Conservation (phyloP, 2,113 vertebrate genomes). For the Apodemus sylvaticus region DNA sequence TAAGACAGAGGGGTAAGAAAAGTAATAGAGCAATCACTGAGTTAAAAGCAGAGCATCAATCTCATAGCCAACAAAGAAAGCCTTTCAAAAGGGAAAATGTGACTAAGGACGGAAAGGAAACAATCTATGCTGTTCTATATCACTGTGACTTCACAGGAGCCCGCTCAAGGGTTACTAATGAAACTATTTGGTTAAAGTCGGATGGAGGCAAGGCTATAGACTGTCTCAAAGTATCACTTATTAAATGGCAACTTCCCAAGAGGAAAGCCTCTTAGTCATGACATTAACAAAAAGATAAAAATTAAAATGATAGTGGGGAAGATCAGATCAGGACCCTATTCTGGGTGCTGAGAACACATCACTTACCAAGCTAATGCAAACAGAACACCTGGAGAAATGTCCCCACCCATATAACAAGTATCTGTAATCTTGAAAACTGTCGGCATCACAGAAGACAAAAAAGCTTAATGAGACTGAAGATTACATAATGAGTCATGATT, state of each 20-base stretch:
- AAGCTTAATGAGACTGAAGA: neutral
- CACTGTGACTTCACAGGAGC: neutral
- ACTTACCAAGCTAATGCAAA: neutral
- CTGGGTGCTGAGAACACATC: neutral
- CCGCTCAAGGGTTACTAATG: neutral
- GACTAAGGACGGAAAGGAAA: neutral
- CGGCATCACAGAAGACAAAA: neutral
- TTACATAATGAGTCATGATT: neutral
- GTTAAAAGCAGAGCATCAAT: neutral
- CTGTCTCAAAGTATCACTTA: neutral
- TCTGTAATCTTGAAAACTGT: conserved; percentile 3
- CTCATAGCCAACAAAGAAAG: neutral
- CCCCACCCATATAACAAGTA: neutral
- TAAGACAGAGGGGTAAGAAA: neutral
- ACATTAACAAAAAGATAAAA: neutral
- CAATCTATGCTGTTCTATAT: neutral
- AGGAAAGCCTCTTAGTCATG: neutral
- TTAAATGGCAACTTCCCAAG: neutral
- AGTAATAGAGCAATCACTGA: neutral
- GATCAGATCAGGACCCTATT: neutral
- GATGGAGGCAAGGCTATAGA: neutral
- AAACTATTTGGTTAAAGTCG: neutral
- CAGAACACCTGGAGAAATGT: neutral
- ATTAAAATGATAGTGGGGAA: neutral
- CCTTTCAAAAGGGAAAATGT: neutral